These are phyloP conservation scores for Rhinatrema bivittatum DNA, from an alignment of 2,797 vertebrate species.

Conservation along the genomic window DNA sequence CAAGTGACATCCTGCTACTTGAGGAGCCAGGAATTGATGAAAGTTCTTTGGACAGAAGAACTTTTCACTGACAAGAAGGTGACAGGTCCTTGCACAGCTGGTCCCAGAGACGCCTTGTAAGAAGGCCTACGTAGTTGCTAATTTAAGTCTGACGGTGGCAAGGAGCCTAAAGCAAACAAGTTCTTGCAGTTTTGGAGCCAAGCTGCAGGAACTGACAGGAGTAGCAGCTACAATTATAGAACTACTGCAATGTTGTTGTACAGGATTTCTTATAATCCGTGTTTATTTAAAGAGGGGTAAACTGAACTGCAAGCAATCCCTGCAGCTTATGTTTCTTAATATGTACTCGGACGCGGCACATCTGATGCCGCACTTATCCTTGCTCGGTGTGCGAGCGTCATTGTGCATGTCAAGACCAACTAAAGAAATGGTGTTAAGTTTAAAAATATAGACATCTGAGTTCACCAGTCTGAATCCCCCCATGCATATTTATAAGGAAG, in stretches of 20 bases:
- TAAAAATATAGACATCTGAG: no score
- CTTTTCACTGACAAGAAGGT: conserved; percentile 91
- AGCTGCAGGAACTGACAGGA: conserved; percentile 48
- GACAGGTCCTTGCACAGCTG: conserved; percentile 88
- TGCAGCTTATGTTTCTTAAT: conserved; percentile 24
- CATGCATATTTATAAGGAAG: no score
- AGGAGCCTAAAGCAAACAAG: conserved; percentile 48
- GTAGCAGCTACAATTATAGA: conserved; percentile 38
- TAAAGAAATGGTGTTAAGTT: conserved; percentile 2
- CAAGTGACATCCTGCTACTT: conserved; percentile 85
- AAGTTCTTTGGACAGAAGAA: conserved; percentile 95
- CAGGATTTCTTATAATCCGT: conserved; percentile 44
- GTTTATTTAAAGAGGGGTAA: conserved; percentile 53
- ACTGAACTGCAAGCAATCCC: conserved; percentile 33
- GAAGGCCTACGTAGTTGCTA: conserved; percentile 69
- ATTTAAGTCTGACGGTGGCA: conserved; percentile 69
- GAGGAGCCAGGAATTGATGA: conserved; percentile 74
- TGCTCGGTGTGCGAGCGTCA: conserved; percentile 21
- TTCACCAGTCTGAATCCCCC: no score
- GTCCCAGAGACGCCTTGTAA: conserved; percentile 66
- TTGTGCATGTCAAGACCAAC: conserved; percentile 26
- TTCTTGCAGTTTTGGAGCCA: conserved; percentile 50
- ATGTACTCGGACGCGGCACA: conserved; percentile 18
- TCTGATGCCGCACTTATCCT: conserved; percentile 34
- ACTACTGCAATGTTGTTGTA: conserved; percentile 33